A percentile compares a stretch with the other conserved stretches of the same genome.
These are phyloP conservation scores for Gallinago media DNA, from an alignment of 2,113 vertebrate genomes.

Conservation along the genomic window DNA sequence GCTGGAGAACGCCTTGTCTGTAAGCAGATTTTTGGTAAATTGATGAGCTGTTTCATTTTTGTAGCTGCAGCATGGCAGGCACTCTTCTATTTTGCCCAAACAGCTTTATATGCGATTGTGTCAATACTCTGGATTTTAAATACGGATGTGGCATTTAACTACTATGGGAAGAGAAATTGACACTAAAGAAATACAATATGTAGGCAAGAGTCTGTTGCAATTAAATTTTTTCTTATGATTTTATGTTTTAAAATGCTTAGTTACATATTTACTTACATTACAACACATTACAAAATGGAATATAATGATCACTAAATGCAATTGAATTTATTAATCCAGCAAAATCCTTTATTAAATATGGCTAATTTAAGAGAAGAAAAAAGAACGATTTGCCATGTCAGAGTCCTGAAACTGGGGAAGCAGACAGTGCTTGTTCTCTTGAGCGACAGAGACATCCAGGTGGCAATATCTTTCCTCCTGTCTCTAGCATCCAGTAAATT, in stretches of 20 bases:
- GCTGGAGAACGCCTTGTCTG: background rate
- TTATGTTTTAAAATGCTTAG: background rate
- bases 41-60: conserved; percentile 16
- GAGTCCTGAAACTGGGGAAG: background rate
- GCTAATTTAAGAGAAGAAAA: background rate
- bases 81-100: background rate
- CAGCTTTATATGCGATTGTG: conserved; percentile 13
- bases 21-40: conserved; percentile 6
- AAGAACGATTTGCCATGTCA: background rate
- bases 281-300: background rate
- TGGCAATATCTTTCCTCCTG: background rate
- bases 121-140: conserved; percentile 38
- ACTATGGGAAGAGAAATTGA: background rate
- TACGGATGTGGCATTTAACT: conserved; percentile 4
- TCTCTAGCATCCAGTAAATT: background rate
- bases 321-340: background rate
- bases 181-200: conserved; percentile 12
- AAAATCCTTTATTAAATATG: background rate
- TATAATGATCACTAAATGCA: background rate
- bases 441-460: background rate
- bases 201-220: background rate
- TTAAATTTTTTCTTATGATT: background rate
- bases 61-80: background rate
- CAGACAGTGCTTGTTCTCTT: background rate
- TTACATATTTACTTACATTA: background rate